Conservation (phyloP, 2,888 invertebrate genomes). For the Heliconius charithonia region DNA sequence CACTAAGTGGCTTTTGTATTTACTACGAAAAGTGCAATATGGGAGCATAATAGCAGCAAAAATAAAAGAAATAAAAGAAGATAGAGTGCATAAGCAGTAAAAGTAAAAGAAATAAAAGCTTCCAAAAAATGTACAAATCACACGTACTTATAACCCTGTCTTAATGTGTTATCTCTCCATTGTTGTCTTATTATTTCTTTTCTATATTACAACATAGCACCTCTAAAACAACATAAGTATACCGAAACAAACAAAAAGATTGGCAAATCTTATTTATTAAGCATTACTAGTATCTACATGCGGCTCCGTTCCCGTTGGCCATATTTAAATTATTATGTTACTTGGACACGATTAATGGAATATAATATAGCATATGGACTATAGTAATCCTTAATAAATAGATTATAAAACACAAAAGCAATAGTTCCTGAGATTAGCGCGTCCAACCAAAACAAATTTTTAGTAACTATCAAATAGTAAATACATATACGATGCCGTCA, state of each 20-base stretch:
- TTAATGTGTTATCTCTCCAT: not conserved
- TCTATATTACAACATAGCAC: not conserved
- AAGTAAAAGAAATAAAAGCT: not conserved
- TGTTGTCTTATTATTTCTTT: not conserved
- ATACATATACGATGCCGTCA: too few species aligned
- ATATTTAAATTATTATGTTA: too few species aligned
- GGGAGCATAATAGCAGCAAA: not conserved
- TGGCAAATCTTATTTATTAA: conserved; percentile 17
- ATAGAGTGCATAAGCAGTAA: not conserved
- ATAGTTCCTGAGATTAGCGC: not conserved
- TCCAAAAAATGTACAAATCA: not conserved
- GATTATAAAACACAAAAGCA: not conserved
- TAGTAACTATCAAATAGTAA: too few species aligned
- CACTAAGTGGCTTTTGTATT: too few species aligned
- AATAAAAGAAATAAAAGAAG: not conserved
- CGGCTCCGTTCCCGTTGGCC: not conserved
- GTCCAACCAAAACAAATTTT: not conserved
- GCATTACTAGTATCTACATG: not conserved
- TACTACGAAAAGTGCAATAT: too few species aligned
- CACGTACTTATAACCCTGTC: not conserved
- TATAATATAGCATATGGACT: too few species aligned
- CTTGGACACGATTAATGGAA: too few species aligned
- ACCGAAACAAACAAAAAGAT: conserved; percentile 7
- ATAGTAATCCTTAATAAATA: not conserved
- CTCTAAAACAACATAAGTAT: not conserved